Evolutionary conservation across 2,113 vertebrate species (phyloP).

Genomic region (Vidua macroura): DNA sequence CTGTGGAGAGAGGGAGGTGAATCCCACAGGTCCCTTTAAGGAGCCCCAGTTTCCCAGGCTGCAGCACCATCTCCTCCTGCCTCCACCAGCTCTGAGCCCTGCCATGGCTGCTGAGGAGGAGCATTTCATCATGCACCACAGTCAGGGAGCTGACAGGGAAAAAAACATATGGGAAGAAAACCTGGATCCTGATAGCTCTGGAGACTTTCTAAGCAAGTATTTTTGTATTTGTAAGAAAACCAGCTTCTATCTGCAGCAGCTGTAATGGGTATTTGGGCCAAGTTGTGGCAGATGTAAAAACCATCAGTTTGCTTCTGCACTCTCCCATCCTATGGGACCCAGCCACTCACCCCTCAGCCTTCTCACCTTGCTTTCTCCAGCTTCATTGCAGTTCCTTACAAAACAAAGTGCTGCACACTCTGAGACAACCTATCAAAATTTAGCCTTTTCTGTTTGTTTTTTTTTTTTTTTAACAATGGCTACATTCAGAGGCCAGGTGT

Average conservation of each 20-base stretch:
- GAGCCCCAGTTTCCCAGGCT: not conserved
- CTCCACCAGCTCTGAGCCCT: not conserved
- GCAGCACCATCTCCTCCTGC: not conserved
- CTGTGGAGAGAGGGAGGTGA: not conserved
- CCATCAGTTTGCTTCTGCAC: not conserved
- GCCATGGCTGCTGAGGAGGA: not conserved
- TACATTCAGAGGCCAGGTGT: not conserved
- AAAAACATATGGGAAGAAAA: not conserved
- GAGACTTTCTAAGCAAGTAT: not conserved
- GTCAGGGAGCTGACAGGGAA: not conserved
- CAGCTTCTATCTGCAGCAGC: not conserved
- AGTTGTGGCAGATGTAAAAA: not conserved
- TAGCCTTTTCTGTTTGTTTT: not conserved
- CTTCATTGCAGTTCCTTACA: not conserved
- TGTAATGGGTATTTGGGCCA: not conserved
- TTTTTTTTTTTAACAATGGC: not conserved
- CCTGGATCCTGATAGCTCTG: not conserved
- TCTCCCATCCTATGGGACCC: not conserved
- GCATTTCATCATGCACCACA: accelerated
- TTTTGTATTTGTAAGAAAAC: not conserved
- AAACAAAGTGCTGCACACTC: not conserved
- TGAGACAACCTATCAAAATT: not conserved
- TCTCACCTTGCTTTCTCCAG: not conserved
- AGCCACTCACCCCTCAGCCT: not conserved
- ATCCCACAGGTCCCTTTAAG: not conserved